Evolutionary conservation across 2,113 vertebrate species (phyloP), one percentile per base, ranked within the genome.

Genomic region (Corydoras maculifer): DNA sequence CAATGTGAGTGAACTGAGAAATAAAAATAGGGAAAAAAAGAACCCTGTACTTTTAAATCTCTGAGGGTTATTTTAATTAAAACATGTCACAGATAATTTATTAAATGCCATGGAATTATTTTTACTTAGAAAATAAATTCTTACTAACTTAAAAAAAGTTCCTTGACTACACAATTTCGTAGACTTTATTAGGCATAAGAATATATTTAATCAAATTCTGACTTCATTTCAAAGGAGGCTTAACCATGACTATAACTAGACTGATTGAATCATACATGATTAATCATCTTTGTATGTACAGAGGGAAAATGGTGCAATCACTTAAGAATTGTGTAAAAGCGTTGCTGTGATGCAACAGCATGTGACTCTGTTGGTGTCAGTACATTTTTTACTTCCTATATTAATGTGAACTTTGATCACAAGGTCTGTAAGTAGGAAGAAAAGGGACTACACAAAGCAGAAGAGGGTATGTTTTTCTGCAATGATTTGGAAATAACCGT

Each of bases 241-340:
- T 43, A 43, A 43, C 35, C 35, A 43, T 1, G 35, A 43, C 35
- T 8, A 8, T 43, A 43, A 43, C 35, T 43, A 8, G 35, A 43
- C 35, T 43, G 35, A 43, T 43, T 43, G 4, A 43, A 43, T 43
- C 7, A 43, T 43, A 8, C 35, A 43, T 43, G 35, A 43, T 43
- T 43, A 43, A 43, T 8, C 35, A n/a, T 57, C 14, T n/a, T n/a
- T 57, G 12, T 57, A 57, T 86, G 86, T 84, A 85, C 80, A 82
- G 72, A 82, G 79, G 70, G 77, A 58, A 82, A 80, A 51, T 68
- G 11, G 86, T 87, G 86, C 84, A 82, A 75, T 65, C 35, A 49
- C 61, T 25, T 25, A 57, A 69, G 74, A 74, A 79, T 84, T 86
- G 77, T 82, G 80, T 83, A 79, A 86, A 79, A 7, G 66, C 50